Conservation (phyloP, 2,888 invertebrate genomes). For the Xanthorhoe designata region DNA sequence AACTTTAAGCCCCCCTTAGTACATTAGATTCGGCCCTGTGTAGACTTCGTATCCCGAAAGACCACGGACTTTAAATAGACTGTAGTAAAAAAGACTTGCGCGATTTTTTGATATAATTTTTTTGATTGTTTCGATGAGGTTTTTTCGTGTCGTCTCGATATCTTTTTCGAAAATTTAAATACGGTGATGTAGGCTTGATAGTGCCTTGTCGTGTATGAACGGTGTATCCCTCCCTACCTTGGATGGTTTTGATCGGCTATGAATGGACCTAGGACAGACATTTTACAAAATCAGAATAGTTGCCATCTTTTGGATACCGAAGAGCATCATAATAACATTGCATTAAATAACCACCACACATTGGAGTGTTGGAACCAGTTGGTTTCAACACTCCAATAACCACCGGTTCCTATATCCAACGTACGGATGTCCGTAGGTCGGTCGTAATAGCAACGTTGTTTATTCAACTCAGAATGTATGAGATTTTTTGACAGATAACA, state of each 20-base stretch:
- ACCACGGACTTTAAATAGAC: constrained; percentile 78
- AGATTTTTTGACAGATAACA: no score
- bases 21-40: constrained; percentile 38
- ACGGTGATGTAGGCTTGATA: constrained; percentile 66
- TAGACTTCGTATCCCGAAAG: constrained; percentile 72
- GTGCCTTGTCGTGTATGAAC: constrained; percentile 75
- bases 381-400: no score
- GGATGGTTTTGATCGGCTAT: constrained; percentile 19
- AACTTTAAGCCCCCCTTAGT: constrained; percentile 23
- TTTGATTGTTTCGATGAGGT: constrained; percentile 73
- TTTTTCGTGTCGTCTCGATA: constrained; percentile 76
- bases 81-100: constrained; percentile 82
- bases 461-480: no score
- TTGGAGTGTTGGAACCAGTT: no score
- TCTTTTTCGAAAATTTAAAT: constrained; percentile 66
- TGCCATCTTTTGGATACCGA: neutral
- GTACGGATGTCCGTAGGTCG: no score
- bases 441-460: no score
- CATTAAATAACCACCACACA: no score
- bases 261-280: constrained; percentile 1
- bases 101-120: constrained; percentile 79
- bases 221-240: constrained; percentile 50
- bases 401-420: no score
- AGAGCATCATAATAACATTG: no score
- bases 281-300: constrained; percentile 3